Base-by-base conservation (phyloP, 2,888 invertebrate species). In the Ochropleura plecta region DNA sequence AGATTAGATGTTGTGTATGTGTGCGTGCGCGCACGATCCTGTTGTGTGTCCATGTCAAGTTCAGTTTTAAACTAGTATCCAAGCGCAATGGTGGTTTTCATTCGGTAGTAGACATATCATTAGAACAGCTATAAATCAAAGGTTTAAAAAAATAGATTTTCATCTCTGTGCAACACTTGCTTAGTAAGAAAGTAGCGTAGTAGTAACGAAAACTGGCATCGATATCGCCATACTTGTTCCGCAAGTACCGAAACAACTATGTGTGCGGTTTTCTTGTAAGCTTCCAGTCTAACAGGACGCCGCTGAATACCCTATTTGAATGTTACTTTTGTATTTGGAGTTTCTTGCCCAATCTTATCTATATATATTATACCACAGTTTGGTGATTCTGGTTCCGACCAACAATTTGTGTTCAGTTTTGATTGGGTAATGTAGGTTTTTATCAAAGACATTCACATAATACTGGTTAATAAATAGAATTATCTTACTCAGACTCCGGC, bases 401-500 rank as follows among this genome's bases (percentile, higher is more conserved):
- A 57, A 14, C 8, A 16, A 57, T 8, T 59, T 40, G 1, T 8
- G 57, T 59, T 57, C 30, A 14, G 14, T 57, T 57, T 57, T 20
- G 57, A 30, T 57, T 14, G 30, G 30, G 14, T 16, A 57, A 2
- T 57, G 8, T 57, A 57, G 30, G 4, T 8, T 57, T 7, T 30
- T 30, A 57, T 1, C 10, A 57, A 30, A 30, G 30, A 57, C 7
- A 1, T 57, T 30, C 10, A 30, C 8, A 4, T 59, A 16, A 40
- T 59, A 62, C 12, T 44, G n/a, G 12, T 44, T 7, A 62, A 7
- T 44, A 62, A n/a, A 44, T 18, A n/a, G 3, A 10, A 6, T 5
- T 67, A 14, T 57, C 57, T 48, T 18, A 42, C 49, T 10, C 84
- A 96, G 96, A 83, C 89, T 96, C 44, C 91, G 92, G 18, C 95